phyloP scores from a whole-genome alignment of 1,140 invertebrate species.

The Arctopsyche grandis region DNA sequence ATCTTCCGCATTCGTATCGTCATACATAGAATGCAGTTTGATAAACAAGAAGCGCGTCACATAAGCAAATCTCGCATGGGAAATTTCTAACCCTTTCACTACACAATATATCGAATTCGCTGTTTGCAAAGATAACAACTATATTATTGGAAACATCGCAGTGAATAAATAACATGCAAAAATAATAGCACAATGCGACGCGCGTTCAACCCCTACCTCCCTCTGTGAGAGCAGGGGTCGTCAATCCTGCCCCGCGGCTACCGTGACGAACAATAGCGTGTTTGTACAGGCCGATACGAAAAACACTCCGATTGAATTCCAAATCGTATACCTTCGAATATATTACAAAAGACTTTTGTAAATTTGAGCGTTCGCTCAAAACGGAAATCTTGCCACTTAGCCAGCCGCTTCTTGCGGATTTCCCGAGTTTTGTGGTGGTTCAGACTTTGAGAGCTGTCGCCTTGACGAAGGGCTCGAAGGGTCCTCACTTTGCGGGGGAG shows the following conservation, averaged over 20 bases:
- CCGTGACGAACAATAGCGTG: slow-evolving; percentile 23
- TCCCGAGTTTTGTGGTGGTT: no score
- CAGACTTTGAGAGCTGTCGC: no score
- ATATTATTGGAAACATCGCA: slow-evolving; percentile 50
- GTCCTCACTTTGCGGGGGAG: no score
- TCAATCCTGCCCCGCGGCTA: slow-evolving; percentile 9
- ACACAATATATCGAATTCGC: background rate
- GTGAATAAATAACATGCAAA: slow-evolving; percentile 51
- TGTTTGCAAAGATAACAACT: slow-evolving; percentile 50
- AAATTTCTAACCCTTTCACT: slow-evolving; percentile 11
- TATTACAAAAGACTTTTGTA: background rate
- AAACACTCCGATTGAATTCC: background rate
- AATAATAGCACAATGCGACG: slow-evolving; percentile 47
- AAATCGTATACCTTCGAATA: background rate
- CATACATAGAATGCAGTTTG: background rate
- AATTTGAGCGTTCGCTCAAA: background rate
- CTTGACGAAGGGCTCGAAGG: no score
- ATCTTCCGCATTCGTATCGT: background rate
- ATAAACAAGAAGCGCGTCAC: background rate
- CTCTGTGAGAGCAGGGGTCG: background rate
- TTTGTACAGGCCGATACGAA: slow-evolving; percentile 43
- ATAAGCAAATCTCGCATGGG: background rate
- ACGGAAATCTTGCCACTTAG: background rate
- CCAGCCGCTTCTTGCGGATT: no score
- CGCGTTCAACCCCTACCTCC: slow-evolving; percentile 40